Percentiles rank a stretch among this genome's conserved stretches.
phyloP scores from a whole-genome alignment of 1,140 invertebrate species.

The Drosophila truncata region DNA sequence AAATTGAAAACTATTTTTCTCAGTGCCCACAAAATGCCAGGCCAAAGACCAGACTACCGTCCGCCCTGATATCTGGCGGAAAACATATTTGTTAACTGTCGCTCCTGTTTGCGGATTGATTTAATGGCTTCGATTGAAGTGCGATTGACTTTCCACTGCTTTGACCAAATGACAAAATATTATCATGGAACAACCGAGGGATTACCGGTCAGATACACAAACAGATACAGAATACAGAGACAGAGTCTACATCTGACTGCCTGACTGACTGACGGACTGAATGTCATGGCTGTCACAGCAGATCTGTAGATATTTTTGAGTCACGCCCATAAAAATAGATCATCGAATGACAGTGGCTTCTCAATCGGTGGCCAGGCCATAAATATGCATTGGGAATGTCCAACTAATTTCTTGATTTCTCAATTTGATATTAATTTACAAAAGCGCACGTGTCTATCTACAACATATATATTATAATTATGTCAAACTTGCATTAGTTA shows the following conservation, averaged over 20 bases:
- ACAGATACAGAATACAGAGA: conserved; percentile 4
- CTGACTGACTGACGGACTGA: conserved; percentile 17
- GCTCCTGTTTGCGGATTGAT: conserved; percentile 49
- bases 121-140: conserved; percentile 54
- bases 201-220: conserved; percentile 10
- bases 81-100: conserved; percentile 45
- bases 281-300: conserved; percentile 14
- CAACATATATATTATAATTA: conserved; percentile 63
- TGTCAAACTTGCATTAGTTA: conserved; percentile 60
- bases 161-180: conserved; percentile 62
- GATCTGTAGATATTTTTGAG: conserved; percentile 19
- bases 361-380: conserved; percentile 12
- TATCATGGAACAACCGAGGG: conserved; percentile 32
- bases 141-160: conserved; percentile 35
- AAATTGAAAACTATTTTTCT: neutral
- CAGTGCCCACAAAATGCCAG: conserved; percentile 18
- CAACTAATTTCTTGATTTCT: conserved; percentile 1
- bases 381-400: conserved; percentile 50
- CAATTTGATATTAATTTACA: conserved; percentile 68
- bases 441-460: conserved; percentile 14
- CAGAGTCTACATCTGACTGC: neutral
- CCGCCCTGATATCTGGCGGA: conserved; percentile 11
- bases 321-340: conserved; percentile 38
- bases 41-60: neutral
- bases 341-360: conserved; percentile 8